A percentile compares a stretch with the other conserved stretches of the same genome.
Conservation (phyloP, 2,797 vertebrate species). For the Periophthalmus magnuspinnatus region DNA sequence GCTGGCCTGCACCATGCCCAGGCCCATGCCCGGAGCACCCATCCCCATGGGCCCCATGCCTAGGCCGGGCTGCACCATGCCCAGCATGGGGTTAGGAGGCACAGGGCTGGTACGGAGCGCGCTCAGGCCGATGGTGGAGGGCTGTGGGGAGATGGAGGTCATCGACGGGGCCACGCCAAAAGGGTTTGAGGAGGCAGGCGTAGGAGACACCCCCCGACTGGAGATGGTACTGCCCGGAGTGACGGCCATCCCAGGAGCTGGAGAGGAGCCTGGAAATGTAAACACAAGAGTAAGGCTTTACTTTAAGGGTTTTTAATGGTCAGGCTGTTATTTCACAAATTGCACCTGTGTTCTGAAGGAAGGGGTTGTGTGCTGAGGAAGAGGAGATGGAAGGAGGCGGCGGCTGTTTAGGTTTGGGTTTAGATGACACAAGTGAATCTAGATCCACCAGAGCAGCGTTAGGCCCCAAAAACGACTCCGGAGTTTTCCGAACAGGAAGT, state of each 20-base stretch:
- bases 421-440: conserved; percentile 87
- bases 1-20: conserved; percentile 80
- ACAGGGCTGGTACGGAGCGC: conserved; percentile 81
- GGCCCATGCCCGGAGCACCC: conserved; percentile 71
- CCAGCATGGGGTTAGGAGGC: conserved; percentile 80
- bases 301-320: conserved; percentile 7
- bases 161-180: conserved; percentile 77
- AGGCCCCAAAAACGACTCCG: conserved; percentile 91
- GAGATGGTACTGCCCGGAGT: conserved; percentile 82
- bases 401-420: conserved; percentile 82
- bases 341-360: conserved; percentile 81
- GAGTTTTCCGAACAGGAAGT: conserved; percentile 85
- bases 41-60: conserved; percentile 72
- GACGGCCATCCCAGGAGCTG: conserved; percentile 77
- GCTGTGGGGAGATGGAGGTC: conserved; percentile 82
- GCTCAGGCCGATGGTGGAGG: conserved; percentile 80
- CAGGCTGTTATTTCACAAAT: not conserved
- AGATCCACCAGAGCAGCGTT: conserved; percentile 92
- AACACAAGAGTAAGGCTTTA: not conserved
- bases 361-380: conserved; percentile 81
- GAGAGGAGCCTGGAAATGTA: conserved; percentile 72
- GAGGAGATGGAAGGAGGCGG: conserved; percentile 78
- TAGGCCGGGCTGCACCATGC: conserved; percentile 77
- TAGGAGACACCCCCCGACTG: conserved; percentile 81
- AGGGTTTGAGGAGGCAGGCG: conserved; percentile 79